Conservation (phyloP, 2,888 invertebrate genomes). For the Polyommatus iphigenia region DNA sequence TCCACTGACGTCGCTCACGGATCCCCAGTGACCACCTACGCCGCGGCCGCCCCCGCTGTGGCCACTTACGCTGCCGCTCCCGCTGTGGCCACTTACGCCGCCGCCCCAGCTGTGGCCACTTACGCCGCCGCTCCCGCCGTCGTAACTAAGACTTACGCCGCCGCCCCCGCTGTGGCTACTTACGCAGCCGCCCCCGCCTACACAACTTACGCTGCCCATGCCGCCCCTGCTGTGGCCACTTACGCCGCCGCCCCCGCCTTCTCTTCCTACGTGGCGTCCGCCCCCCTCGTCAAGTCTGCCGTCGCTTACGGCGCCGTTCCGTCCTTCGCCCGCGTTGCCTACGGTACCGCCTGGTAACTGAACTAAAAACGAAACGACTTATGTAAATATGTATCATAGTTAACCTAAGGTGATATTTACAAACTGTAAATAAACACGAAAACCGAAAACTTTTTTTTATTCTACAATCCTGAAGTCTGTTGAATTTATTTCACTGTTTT, state of each 20-base stretch:
- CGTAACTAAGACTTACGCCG: conserved; percentile 47
- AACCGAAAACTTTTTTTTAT: conserved; percentile 15
- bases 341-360: conserved; percentile 82
- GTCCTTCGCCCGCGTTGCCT: conserved; percentile 56
- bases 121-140: conserved; percentile 33
- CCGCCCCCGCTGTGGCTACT: conserved; percentile 48
- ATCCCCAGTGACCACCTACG: conserved; percentile 44
- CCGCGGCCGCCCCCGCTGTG: conserved; percentile 44
- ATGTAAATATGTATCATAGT: conserved; percentile 36
- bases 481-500: not conserved
- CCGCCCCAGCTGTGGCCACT: conserved; percentile 42
- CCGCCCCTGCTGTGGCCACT: conserved; percentile 40
- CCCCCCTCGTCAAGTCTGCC: conserved; percentile 63
- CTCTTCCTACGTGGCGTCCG: no score
- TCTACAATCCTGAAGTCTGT: not conserved
- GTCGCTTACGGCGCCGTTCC: conserved; percentile 71
- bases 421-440: conserved; percentile 13
- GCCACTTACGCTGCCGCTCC: conserved; percentile 50
- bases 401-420: conserved; percentile 29
- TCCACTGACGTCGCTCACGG: conserved; percentile 46
- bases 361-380: conserved; percentile 33
- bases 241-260: conserved; percentile 45
- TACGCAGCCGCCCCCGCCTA: conserved; percentile 42
- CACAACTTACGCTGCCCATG: conserved; percentile 46
- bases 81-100: conserved; percentile 39